Evolutionary conservation across 1,140 invertebrate genomes (phyloP).

Genomic region (Polypedilum vanderplanki): DNA sequence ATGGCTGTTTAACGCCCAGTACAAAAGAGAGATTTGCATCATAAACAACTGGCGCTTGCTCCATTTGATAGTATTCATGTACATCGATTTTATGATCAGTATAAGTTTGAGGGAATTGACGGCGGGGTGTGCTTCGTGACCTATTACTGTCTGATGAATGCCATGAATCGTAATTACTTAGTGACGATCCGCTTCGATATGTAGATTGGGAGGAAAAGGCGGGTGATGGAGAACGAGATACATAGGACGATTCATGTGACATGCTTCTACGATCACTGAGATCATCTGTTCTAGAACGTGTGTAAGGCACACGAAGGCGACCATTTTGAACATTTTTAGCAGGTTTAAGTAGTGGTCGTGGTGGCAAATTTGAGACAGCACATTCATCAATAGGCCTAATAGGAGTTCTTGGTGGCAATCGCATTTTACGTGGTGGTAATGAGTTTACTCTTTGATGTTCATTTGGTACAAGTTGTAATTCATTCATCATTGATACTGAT

Average conservation of each 20-base stretch:
- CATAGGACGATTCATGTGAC: slow-evolving; percentile 34
- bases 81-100: slow-evolving; percentile 46
- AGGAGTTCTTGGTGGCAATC: neutral
- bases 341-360: neutral
- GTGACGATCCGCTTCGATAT: neutral
- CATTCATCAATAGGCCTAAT: neutral
- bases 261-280: neutral
- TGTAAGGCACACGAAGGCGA: neutral
- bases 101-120: slow-evolving; percentile 57
- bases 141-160: slow-evolving; percentile 30
- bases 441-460: neutral
- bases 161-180: slow-evolving; percentile 4
- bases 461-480: neutral
- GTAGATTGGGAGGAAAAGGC: neutral
- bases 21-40: slow-evolving; percentile 73
- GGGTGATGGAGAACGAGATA: slow-evolving; percentile 34
- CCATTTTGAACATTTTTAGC: neutral
- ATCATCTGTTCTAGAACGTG: neutral
- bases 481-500: slow-evolving; percentile 25
- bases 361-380: neutral
- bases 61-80: slow-evolving; percentile 53
- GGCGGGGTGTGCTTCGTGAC: slow-evolving; percentile 47
- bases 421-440: neutral
- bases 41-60: slow-evolving; percentile 68
- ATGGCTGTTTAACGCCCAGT: slow-evolving; percentile 59